A percentile compares a stretch with the other conserved stretches of the same genome.
These are phyloP conservation scores for Trissoscelio sp. DNA, from an alignment of 2,888 invertebrate genomes.

Conservation along the genomic window DNA sequence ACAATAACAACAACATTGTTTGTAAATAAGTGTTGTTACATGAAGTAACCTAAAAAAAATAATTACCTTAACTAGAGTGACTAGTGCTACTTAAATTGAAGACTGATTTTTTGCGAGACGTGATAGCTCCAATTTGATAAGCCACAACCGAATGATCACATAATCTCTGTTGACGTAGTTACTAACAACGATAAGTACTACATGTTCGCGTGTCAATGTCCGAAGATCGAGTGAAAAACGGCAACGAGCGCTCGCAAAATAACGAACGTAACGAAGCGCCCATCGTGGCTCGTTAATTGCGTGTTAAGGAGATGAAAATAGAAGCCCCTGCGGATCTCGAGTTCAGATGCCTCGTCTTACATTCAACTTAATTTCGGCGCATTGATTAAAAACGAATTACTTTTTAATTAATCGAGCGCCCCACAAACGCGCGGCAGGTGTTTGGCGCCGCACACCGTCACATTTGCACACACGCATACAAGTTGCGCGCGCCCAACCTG, in stretches of 20 bases:
- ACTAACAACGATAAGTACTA: constrained; percentile 58
- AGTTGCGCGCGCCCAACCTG: constrained; percentile 15
- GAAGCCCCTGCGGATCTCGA: constrained; percentile 4
- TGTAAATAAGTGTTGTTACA: constrained; percentile 19
- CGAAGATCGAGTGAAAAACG: constrained; percentile 57
- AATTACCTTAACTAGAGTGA: constrained; percentile 33
- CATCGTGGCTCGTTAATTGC: constrained; percentile 53
- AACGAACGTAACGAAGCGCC: constrained; percentile 32
- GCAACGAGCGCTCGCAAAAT: constrained; percentile 26
- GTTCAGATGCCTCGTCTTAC: neutral
- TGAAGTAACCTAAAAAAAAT: constrained; percentile 29
- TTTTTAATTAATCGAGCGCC: constrained; percentile 67
- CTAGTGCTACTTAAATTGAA: constrained; percentile 28
- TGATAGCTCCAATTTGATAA: constrained; percentile 63
- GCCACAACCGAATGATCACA: constrained; percentile 64
- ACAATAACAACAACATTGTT: constrained; percentile 15
- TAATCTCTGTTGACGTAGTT: constrained; percentile 64
- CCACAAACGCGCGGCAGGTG: constrained; percentile 67
- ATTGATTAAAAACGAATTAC: constrained; percentile 57
- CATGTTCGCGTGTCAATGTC: constrained; percentile 62
- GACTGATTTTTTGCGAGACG: constrained; percentile 5
- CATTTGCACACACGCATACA: constrained; percentile 28
- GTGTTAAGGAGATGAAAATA: constrained; percentile 22
- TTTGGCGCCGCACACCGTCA: constrained; percentile 61
- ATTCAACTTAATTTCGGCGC: constrained; percentile 40